Conservation (phyloP, 2,888 invertebrate genomes). For the Cremastinae sp. region DNA sequence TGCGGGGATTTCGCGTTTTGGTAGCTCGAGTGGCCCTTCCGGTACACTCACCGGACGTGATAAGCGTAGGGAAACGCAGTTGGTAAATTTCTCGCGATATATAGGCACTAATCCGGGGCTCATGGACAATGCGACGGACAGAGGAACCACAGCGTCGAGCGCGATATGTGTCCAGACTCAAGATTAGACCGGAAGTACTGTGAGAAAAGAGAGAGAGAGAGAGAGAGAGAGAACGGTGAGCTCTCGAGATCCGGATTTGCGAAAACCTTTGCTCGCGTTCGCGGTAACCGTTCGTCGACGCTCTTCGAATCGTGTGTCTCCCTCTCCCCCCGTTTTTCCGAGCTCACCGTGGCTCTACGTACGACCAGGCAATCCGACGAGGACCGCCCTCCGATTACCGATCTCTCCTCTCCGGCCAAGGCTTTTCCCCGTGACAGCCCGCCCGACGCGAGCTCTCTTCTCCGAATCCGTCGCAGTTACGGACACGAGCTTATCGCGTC, state of each 20-base stretch:
- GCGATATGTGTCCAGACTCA: conserved; percentile 8
- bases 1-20: no score
- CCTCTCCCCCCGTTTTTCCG: conserved; percentile 8
- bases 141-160: conserved; percentile 37
- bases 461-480: conserved; percentile 39
- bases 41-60: no score
- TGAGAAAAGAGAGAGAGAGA: conserved; percentile 26
- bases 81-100: neutral
- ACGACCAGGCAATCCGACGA: no score
- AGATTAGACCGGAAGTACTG: conserved; percentile 56
- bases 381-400: neutral
- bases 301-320: conserved; percentile 23
- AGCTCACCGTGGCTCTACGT: neutral
- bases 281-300: neutral
- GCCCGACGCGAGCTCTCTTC: conserved; percentile 15
- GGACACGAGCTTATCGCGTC: conserved; percentile 54
- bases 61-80: neutral
- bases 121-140: conserved; percentile 31
- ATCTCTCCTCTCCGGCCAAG: neutral
- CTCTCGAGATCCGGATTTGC: conserved; percentile 57
- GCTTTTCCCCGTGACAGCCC: no score
- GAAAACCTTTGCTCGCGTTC: conserved; percentile 59
- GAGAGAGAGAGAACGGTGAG: conserved; percentile 34
- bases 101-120: conserved; percentile 42
- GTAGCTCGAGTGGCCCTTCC: neutral